Base-by-base conservation (phyloP, 2,888 invertebrate genomes). In the Lathronympha strigana region DNA sequence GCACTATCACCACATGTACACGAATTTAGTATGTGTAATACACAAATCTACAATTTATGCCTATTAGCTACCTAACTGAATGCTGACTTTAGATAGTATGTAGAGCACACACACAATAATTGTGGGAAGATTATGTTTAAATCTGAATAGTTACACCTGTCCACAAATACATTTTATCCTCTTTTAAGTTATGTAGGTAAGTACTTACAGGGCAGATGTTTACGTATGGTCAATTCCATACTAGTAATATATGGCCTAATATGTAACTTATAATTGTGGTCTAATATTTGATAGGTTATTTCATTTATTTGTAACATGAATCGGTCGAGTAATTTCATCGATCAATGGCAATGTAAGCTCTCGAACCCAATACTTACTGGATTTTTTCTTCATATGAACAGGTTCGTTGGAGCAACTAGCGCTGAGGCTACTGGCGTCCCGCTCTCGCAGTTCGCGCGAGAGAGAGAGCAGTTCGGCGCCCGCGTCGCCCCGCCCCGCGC, bases 401-500 rank as follows among this genome's bases (percentile, higher is more conserved):
- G 91, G 91, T 82, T 91, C 91, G 0, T 68, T 91, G 69, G 91
- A 91, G 79, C 91, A 91, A 71, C 70, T 91, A 61, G 91, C 91
- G 47, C 69, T 91, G 38, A 86, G 91, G 1, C 72, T 91, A 71
- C 73, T 91, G 54, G 90, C 90, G 68, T 85, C 88, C 11, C 84
- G 87, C 5, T 76, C 77, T 61, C 57, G 68, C 45, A 9, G 58
- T 66, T 80, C 77, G 54, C 81, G 89, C 1, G 87, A 83, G 79
- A 83, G 89, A 1, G 87, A 83, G 79, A 83, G 83, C 62, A 83
- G 84, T 70, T 90, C 91, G 0, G 91, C 92, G 69, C 91, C 91
- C 0, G 92, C 93, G 47, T 92, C 93, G 0, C 93, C 93, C 2
- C 93, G 96, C 72, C 87, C 96, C 67, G 95, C 96, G 15, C 93